Evolutionary conservation across 2,113 vertebrate species (phyloP), one percentile per base, ranked within the genome.

Genomic region (Psettodes erumei): DNA sequence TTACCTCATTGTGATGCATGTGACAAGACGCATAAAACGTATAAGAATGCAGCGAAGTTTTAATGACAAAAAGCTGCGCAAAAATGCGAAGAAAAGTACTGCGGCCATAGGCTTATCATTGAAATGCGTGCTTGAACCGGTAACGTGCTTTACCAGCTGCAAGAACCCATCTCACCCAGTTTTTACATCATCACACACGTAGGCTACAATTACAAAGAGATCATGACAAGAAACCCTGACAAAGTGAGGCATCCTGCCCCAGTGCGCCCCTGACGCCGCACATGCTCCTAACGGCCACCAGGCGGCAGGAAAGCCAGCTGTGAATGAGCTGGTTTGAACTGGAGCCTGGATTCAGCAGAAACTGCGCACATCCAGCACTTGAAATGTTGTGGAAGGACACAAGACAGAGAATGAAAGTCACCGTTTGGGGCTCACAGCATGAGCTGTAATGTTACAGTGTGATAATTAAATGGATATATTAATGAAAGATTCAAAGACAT

Each of bases 261-360:
- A 27, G 16, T 33, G 10, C n/a, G 1, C 15, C 40, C 25, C n/a
- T n/a, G n/a, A n/a, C n/a, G n/a, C n/a, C 19, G n/a, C 43, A 48
- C 21, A 48, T 8, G 21, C 48, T 40, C 23, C 6, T 0, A 5
- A 4, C 1, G 21, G 16, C 77, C 82, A 38, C 80, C 37, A 79
- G 77, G 47, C 60, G 75, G 16, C 85, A 60, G 56, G 15, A 68
- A 6, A 59, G 40, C 8, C 33, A 50, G 6, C 15, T 30, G 42
- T 62, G 48, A 48, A 19, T 11, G 27, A 35, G 27, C 3, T n/a
- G n/a, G 35, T 21, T 1, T 71, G 35, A 45, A 11, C 9, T 21
- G 5, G 13, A 7, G 6, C 43, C 54, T 19, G 13, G 32, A 1
- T 37, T 18, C 5, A 48, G 43, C 19, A 10, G 28, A 10, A n/a